Base-by-base conservation (phyloP, 2,888 invertebrate species). In the Campoplex nolae region DNA sequence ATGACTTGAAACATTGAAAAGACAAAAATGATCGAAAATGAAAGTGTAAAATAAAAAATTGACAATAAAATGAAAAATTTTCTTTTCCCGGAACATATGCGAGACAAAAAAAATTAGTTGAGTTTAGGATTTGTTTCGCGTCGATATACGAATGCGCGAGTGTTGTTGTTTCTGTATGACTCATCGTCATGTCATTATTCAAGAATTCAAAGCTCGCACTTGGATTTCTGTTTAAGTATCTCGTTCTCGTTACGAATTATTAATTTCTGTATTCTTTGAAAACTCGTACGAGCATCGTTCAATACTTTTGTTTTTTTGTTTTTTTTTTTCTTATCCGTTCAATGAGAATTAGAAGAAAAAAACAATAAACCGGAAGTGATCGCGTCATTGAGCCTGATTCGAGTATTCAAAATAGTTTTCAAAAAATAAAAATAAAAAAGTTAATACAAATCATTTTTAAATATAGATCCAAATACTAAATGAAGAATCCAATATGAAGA, bases 161-260 rank as follows among this genome's bases (percentile, higher is more conserved):
- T 38, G 45, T 45, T 45, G 23, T 45, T 54, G 54, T 54, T 23
- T 67, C 67, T 28, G 54, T 23, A 13, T 23, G 65, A 51, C 35
- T 51, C 54, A 45, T 23, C 73, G 23, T 35, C 11, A 35, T 23
- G 62, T 28, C 77, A 35, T 51, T 38, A 56, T 42, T 48, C 28
- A n/a, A 67, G 65, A 82, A 51, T 23, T 82, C 74, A 35, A 51
- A 42, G 54, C 51, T 48, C n/a, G 23, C 74, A 71, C 51, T 51
- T 32, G 51, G 35, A 62, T 62, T 32, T 32, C 32, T 32, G 16
- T 62, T 62, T 18, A 23, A 56, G 3, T 56, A 11, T 8, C n/a
- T 28, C 28, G 13, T 32, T 2, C 16, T 62, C 13, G 62, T 32
- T 32, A 32, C 16, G 16, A 62, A 62, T 32, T 6, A 58, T 28